phyloP scores from a whole-genome alignment of 1,140 invertebrate species.

The Aplysia californica region DNA sequence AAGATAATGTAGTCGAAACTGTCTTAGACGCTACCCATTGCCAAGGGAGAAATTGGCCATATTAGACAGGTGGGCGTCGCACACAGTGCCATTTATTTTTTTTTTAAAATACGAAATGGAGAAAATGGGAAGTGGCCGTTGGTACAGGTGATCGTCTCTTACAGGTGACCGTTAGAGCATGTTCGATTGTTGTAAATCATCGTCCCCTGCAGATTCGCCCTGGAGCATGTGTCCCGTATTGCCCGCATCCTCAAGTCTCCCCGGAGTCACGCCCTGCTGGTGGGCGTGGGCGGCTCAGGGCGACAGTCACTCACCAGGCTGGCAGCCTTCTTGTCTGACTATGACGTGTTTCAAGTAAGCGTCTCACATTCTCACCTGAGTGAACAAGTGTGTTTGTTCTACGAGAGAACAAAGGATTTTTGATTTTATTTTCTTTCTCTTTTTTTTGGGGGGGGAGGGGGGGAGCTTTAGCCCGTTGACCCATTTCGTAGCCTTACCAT shows the following conservation, averaged over 20 bases:
- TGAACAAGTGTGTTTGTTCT: conserved; percentile 30
- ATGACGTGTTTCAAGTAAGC: conserved; percentile 75
- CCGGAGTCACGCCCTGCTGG: conserved; percentile 78
- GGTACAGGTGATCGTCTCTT: no score
- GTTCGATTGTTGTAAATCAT: no score
- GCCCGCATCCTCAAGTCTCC: conserved; percentile 94
- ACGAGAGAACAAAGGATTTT: background rate
- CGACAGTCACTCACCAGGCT: conserved; percentile 65
- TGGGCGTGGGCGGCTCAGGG: conserved; percentile 67
- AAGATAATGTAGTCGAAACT: no score
- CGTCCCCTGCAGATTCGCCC: conserved; percentile 51
- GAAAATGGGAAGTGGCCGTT: no score
- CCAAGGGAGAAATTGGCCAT: no score
- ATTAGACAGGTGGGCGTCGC: no score
- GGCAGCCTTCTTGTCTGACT: conserved; percentile 63
- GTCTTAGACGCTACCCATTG: no score
- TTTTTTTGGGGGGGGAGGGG: background rate
- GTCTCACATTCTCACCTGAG: no score
- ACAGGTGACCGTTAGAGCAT: no score
- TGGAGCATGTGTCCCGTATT: conserved; percentile 76
- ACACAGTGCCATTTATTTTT: no score
- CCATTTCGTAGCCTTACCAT: background rate
- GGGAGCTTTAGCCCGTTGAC: background rate
- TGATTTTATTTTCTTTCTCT: background rate
- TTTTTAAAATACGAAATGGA: no score